Evolutionary conservation across 2,797 vertebrate species (phyloP).

Genomic region (Hephaestus fuliginosus): DNA sequence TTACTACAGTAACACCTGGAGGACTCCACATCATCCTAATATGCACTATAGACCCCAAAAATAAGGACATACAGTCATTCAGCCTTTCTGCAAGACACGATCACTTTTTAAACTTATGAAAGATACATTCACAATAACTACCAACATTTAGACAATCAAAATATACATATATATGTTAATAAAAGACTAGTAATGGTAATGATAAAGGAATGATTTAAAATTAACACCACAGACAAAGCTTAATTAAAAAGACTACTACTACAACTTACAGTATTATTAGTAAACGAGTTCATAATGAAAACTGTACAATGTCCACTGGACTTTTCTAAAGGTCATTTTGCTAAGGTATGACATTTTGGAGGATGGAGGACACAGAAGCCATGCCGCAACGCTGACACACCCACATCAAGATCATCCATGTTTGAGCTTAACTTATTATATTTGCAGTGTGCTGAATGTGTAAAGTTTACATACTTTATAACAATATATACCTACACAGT

Average conservation of each 20-base stretch:
- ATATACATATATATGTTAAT: not conserved
- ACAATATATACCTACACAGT: not conserved
- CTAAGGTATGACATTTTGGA: not conserved
- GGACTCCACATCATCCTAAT: not conserved
- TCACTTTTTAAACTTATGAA: not conserved
- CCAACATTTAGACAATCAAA: not conserved
- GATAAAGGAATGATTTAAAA: not conserved
- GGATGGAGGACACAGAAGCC: not conserved
- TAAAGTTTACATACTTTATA: not conserved
- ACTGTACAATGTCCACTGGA: not conserved
- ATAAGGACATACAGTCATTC: not conserved
- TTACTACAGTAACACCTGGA: constrained; percentile 53
- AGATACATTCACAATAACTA: not conserved
- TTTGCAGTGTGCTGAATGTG: not conserved
- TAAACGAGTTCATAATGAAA: too few relatives aligned
- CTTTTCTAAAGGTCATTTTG: not conserved
- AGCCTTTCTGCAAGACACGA: not conserved
- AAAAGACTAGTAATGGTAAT: not conserved
- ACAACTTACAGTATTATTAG: too few relatives aligned
- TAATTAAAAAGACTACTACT: too few relatives aligned
- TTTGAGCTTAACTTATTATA: not conserved
- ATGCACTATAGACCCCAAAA: not conserved
- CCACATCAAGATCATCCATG: not conserved
- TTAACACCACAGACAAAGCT: not conserved
- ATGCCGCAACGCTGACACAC: not conserved